A percentile compares a stretch with the other conserved stretches of the same genome.
phyloP scores from a whole-genome alignment of 2,113 vertebrate genomes.

The Cyphomyrus plagiostoma region DNA sequence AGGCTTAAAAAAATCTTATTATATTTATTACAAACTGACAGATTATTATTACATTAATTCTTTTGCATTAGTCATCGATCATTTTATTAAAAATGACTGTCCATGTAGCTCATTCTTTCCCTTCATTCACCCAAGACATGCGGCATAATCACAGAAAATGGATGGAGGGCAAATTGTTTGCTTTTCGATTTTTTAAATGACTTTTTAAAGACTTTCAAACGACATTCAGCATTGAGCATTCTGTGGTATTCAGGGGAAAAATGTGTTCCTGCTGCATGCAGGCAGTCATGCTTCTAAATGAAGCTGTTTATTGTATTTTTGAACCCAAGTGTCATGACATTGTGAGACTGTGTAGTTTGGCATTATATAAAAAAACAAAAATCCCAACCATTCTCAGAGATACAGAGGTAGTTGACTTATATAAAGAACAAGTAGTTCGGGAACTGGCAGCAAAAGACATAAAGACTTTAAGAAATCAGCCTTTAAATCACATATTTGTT shows the following conservation, averaged over 20 bases:
- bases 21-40: neutral
- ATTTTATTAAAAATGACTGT: neutral
- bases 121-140: neutral
- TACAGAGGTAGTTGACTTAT: neutral
- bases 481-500: neutral
- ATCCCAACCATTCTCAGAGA: neutral
- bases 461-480: neutral
- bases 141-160: neutral
- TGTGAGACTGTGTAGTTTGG: neutral
- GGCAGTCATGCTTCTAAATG: neutral
- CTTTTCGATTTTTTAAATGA: neutral
- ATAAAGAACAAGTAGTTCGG: neutral
- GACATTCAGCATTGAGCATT: neutral
- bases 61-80: neutral
- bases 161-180: neutral
- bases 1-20: neutral
- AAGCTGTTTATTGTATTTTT: neutral
- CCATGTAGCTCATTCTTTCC: neutral
- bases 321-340: neutral
- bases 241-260: neutral
- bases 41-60: neutral
- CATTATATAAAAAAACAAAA: neutral
- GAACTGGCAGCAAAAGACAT: neutral
- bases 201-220: neutral
- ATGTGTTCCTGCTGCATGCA: neutral